These are phyloP conservation scores for Tetraodon nigroviridis DNA, from an alignment of 2,113 vertebrate species.

Conservation along the genomic window DNA sequence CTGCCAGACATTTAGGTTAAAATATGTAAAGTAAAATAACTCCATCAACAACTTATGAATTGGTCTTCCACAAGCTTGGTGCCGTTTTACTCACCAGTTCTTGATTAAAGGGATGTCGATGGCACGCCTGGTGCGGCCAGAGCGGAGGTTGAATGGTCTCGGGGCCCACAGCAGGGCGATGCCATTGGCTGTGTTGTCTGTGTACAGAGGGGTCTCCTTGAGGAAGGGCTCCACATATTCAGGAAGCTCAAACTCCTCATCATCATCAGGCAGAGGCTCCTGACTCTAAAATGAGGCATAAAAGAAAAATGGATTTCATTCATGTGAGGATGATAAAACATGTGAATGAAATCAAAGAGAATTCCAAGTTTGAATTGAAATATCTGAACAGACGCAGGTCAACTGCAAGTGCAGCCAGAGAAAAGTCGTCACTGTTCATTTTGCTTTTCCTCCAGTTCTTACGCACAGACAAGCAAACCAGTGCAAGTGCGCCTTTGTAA, in stretches of 20 bases:
- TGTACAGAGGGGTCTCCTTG: constrained; percentile 95
- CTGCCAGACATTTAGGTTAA: background rate
- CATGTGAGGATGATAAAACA: background rate
- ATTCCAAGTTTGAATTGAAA: background rate
- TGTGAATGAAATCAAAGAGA: background rate
- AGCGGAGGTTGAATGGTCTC: constrained; percentile 92
- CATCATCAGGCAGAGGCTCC: constrained; percentile 94
- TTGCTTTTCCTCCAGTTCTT: constrained; percentile 59
- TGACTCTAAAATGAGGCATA: constrained; percentile 77
- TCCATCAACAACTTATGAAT: background rate
- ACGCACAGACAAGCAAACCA: constrained; percentile 56
- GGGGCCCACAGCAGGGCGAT: constrained; percentile 98
- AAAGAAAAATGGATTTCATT: background rate
- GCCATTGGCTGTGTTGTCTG: constrained; percentile 96
- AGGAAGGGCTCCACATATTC: constrained; percentile 96
- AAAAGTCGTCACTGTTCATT: constrained; percentile 39
- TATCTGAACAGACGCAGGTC: constrained; percentile 33
- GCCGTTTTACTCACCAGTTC: constrained; percentile 83
- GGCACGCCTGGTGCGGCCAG: constrained; percentile 92
- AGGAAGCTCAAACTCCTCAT: constrained; percentile 97
- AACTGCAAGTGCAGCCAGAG: constrained; percentile 48
- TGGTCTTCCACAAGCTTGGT: background rate
- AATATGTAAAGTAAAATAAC: background rate
- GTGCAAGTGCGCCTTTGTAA: constrained; percentile 64
- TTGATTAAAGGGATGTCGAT: constrained; percentile 97